A percentile compares a stretch with the other conserved stretches of the same genome.
These are phyloP conservation scores for Macquaria ambigua DNA, from an alignment of 2,113 vertebrate genomes.

Conservation along the genomic window DNA sequence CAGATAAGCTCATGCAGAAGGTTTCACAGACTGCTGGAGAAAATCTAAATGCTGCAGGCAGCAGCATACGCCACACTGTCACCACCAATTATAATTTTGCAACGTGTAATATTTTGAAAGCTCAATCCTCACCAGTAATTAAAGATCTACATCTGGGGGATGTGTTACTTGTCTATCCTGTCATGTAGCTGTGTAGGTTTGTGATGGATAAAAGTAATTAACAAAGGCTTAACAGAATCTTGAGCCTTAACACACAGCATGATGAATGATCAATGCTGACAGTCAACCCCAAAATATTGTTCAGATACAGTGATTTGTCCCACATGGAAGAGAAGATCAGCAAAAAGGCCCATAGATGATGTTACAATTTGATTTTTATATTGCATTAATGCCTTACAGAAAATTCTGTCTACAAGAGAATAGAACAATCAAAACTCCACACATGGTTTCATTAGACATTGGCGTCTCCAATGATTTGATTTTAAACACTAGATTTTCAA, in stretches of 20 bases:
- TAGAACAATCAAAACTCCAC: conserved; percentile 1
- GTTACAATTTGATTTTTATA: neutral
- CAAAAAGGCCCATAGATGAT: neutral
- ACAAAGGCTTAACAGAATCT: neutral
- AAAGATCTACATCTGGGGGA: neutral
- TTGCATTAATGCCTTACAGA: neutral
- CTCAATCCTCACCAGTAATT: neutral
- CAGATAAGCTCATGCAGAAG: neutral
- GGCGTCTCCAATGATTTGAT: neutral
- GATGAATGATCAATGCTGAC: neutral
- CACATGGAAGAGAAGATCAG: neutral
- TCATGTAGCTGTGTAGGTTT: neutral
- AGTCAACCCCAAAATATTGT: neutral
- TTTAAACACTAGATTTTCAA: conserved; percentile 13
- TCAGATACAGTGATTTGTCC: neutral
- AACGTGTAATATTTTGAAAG: conserved; percentile 3
- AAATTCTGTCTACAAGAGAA: neutral
- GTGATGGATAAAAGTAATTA: neutral
- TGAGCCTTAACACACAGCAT: neutral
- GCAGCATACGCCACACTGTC: conserved; percentile 6
- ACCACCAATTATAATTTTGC: conserved; percentile 14
- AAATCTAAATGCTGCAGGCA: conserved; percentile 7
- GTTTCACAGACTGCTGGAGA: neutral
- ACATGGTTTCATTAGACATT: conserved; percentile 31
- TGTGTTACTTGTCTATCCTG: neutral